Evolutionary conservation across 2,888 invertebrate genomes (phyloP), one percentile per base, ranked within the genome.

Genomic region (Plusia festucae): DNA sequence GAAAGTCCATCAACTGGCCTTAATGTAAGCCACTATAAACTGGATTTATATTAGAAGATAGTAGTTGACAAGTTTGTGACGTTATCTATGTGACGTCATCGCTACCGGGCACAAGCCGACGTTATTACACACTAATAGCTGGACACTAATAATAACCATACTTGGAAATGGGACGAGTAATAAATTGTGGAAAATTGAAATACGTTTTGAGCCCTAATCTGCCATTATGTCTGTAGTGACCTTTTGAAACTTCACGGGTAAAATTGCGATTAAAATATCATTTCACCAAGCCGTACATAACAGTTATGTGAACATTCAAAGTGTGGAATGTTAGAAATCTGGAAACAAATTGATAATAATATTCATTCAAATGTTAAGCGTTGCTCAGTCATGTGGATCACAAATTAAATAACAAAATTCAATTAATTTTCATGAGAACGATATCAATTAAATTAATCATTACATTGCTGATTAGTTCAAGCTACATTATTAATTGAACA

Each of bases 31-130:
- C 60, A 65, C 58, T 46, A 40, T 66, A 56, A 68, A 65, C 27
- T 34, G 34, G 32, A 53, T 65, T 65, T 60, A 69, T 56, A 71
- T 66, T 57, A 24, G 46, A 16, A 61, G 63, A 66, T 73, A 78
- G 52, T 34, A 59, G 20, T 68, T 53, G 58, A 53, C 53, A 49
- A 60, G 53, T 55, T 55, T 53, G 24, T 34, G 46, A 46, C 63
- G 51, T 53, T 76, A 72, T 73, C 60, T 61, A 44, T 32, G 59
- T 60, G 58, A 52, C 53, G 52, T 27, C 16, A 27, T 24, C 18
- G 52, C 40, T 32, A 44, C 22, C n/a, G 22, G 32, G n/a, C 34
- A n/a, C 13, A 16, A 15, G 16, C 32, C 9, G 16, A 22, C 32
- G 16, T 49, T 49, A 49, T 49, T 9, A 49, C 20, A 49, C 20